Evolutionary conservation across 2,797 vertebrate species (phyloP).

Genomic region (Spinus pinus): DNA sequence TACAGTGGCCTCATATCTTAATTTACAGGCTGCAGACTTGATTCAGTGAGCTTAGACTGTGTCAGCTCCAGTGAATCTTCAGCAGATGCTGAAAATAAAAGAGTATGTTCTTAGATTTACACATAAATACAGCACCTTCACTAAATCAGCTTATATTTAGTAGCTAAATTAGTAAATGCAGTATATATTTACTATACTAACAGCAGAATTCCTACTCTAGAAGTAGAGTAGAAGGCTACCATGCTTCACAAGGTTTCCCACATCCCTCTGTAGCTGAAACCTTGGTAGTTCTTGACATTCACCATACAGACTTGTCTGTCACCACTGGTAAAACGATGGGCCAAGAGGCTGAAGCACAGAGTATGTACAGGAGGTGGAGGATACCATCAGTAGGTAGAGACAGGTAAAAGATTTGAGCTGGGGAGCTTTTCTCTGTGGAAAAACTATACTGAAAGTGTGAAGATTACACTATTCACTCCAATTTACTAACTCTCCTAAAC

Average conservation of each 20-base stretch:
- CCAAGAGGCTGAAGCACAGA: not conserved
- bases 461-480: not conserved
- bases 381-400: not conserved
- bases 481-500: not conserved
- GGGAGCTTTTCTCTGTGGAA: not conserved
- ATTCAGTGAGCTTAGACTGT: not conserved
- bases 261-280: not conserved
- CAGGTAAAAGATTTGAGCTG: not conserved
- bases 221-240: not conserved
- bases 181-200: not conserved
- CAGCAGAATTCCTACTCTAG: not conserved
- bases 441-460: not conserved
- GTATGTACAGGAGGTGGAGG: not conserved
- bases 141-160: not conserved
- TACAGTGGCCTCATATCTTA: not conserved
- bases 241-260: not conserved
- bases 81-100: not conserved
- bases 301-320: not conserved
- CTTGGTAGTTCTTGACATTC: not conserved
- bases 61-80: not conserved
- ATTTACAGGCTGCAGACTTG: not conserved
- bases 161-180: not conserved
- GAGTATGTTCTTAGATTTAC: not conserved
- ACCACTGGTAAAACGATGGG: not conserved
- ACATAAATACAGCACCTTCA: not conserved